Conservation (phyloP, 2,888 invertebrate species). For the Aporophyla lueneburgensis region DNA sequence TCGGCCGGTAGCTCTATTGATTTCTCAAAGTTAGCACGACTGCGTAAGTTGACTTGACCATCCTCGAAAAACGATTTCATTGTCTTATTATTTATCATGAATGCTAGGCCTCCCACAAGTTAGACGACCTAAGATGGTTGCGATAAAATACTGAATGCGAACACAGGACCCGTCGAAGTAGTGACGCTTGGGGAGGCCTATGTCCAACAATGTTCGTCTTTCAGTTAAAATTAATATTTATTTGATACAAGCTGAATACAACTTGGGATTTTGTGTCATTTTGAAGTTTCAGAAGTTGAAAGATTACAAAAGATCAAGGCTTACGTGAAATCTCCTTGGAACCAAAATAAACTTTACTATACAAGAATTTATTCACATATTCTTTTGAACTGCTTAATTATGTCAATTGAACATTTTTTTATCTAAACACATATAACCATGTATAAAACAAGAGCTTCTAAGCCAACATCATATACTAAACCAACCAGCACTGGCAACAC, state of each 20-base stretch:
- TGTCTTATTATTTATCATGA: background rate
- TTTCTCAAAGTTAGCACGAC: background rate
- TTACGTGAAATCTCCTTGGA: background rate
- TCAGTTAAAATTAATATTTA: background rate
- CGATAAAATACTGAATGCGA: background rate
- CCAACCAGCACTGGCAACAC: background rate
- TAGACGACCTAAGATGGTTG: background rate
- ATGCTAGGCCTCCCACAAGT: background rate
- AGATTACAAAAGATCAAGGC: background rate
- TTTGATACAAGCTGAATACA: background rate
- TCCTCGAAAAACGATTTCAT: conserved; percentile 12
- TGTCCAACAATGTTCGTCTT: background rate
- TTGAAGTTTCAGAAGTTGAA: conserved; percentile 25
- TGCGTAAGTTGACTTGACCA: background rate
- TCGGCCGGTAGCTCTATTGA: background rate
- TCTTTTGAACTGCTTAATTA: background rate
- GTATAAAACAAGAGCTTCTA: background rate
- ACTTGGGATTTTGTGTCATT: conserved; percentile 22
- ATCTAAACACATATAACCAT: too few relatives aligned
- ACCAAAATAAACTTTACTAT: background rate
- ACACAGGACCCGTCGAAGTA: background rate
- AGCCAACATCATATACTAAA: background rate
- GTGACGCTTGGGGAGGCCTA: background rate
- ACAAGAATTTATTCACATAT: background rate
- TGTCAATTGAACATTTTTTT: background rate